Percentiles rank a stretch among this genome's conserved stretches.
Conservation (phyloP, 2,113 vertebrate species). For the Siniperca chuatsi region DNA sequence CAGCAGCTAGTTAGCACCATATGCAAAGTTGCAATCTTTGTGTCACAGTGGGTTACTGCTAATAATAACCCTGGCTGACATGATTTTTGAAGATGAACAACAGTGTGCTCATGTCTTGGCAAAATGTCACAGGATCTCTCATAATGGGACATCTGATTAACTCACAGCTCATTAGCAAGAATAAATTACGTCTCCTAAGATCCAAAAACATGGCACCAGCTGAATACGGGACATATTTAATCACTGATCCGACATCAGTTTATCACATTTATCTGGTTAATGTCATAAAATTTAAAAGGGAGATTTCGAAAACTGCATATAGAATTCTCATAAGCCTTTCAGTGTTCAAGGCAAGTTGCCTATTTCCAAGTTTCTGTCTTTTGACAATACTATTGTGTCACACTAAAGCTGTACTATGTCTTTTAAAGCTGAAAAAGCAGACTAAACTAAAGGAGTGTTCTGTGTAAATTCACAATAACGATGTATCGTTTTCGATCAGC, state of each 20-base stretch:
- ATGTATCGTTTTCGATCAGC: not conserved
- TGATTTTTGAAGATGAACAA: not conserved
- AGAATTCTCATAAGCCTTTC: not conserved
- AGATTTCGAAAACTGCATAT: not conserved
- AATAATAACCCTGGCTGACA: not conserved
- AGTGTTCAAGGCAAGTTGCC: not conserved
- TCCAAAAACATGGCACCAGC: not conserved
- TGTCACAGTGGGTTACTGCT: not conserved
- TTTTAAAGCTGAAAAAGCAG: not conserved
- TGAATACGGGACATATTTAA: not conserved
- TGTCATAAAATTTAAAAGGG: not conserved
- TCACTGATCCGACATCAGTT: not conserved
- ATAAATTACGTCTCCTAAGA: constrained; percentile 2
- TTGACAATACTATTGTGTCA: not conserved
- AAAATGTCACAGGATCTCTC: constrained; percentile 23
- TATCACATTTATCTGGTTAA: not conserved
- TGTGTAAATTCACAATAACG: not conserved
- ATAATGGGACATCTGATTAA: constrained; percentile 34
- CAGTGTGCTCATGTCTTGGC: constrained; percentile 13
- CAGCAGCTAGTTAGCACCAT: not conserved
- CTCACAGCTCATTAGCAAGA: constrained; percentile 11
- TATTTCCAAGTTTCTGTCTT: no score
- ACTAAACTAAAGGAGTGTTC: not conserved
- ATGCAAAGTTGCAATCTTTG: not conserved
- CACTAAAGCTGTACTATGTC: not conserved